Conservation (phyloP, 2,888 invertebrate species). For the Magallana nippona region DNA sequence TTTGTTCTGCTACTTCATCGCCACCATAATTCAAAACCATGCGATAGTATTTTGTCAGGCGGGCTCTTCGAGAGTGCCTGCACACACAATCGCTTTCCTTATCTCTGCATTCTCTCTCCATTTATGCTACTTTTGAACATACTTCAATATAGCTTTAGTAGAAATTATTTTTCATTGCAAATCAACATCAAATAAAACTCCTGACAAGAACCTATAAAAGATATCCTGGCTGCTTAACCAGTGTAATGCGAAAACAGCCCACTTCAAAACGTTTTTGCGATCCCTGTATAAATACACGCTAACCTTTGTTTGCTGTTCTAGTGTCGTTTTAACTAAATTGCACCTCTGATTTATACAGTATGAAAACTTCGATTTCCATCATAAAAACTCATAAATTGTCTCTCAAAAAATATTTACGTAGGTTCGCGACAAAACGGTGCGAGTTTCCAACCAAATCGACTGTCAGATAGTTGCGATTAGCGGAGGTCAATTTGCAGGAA, state of each 20-base stretch:
- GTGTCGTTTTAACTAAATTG: constrained; percentile 52
- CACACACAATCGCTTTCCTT: constrained; percentile 40
- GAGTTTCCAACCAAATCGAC: constrained; percentile 9
- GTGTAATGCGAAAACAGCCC: constrained; percentile 48
- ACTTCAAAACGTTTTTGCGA: constrained; percentile 52
- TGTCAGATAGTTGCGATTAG: constrained; percentile 45
- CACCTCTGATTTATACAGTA: constrained; percentile 53
- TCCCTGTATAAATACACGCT: constrained; percentile 48
- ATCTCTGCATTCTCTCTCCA: constrained; percentile 40
- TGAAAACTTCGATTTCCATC: constrained; percentile 46
- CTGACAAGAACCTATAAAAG: constrained; percentile 49
- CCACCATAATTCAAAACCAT: constrained; percentile 32
- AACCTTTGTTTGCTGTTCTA: constrained; percentile 51
- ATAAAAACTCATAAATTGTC: constrained; percentile 54
- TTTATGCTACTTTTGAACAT: constrained; percentile 44
- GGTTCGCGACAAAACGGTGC: constrained; percentile 40
- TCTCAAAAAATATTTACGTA: constrained; percentile 53
- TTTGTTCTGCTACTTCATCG: constrained; percentile 33
- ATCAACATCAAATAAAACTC: constrained; percentile 50
- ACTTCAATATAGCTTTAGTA: constrained; percentile 43
- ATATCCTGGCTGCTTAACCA: constrained; percentile 38
- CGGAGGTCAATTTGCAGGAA: constrained; percentile 51
- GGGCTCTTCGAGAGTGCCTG: background rate
- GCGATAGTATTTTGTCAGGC: constrained; percentile 40
- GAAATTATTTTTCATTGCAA: constrained; percentile 49